Percentiles rank a stretch among this genome's conserved stretches.
phyloP scores from a whole-genome alignment of 2,113 vertebrate species.

The Trochalopteron elliotii region DNA sequence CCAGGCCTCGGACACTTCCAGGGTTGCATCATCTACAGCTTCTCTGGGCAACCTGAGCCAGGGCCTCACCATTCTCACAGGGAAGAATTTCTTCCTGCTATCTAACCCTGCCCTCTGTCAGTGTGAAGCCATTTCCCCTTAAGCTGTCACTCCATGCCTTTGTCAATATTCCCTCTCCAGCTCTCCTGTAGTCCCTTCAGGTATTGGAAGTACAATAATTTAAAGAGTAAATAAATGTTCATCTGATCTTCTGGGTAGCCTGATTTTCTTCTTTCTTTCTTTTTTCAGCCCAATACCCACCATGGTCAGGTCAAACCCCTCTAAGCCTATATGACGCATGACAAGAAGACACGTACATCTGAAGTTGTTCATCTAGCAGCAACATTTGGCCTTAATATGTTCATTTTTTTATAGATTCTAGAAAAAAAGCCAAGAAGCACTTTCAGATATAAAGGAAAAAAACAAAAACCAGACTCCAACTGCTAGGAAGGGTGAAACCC shows the following conservation, averaged over 20 bases:
- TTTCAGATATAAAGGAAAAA: neutral
- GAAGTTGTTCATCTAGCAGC: slow-evolving; percentile 53
- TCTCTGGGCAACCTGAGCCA: neutral
- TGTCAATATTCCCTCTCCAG: neutral
- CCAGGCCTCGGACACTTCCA: neutral
- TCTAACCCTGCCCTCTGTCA: neutral
- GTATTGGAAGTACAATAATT: neutral
- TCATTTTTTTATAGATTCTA: neutral
- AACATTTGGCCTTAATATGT: slow-evolving; percentile 13
- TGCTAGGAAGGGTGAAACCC: neutral
- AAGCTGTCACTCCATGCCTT: neutral
- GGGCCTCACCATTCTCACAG: neutral
- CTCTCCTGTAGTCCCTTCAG: neutral
- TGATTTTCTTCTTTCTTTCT: neutral
- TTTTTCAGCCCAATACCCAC: neutral
- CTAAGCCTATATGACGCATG: neutral
- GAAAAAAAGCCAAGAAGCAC: neutral
- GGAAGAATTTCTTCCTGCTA: neutral
- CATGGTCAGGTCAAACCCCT: neutral
- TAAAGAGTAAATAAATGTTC: neutral
- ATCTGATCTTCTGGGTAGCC: neutral
- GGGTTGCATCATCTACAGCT: neutral
- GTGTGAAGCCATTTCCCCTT: neutral
- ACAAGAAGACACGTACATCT: neutral
- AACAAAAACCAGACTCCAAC: neutral